phyloP scores from a whole-genome alignment of 2,797 vertebrate genomes.

The Dipus sagitta region DNA sequence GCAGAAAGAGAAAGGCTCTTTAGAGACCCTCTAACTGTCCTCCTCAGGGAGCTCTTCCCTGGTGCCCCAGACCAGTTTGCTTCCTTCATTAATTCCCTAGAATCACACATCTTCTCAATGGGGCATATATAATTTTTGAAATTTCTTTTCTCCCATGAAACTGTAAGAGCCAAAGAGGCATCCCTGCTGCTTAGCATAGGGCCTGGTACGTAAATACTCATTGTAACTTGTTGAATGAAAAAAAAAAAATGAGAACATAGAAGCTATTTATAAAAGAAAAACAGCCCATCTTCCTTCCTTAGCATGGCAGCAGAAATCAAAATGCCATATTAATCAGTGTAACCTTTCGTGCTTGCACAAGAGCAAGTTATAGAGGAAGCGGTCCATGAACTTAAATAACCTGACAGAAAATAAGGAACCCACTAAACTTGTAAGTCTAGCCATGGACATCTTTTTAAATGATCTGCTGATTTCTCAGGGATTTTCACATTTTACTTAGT shows the following conservation, averaged over 20 bases:
- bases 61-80: not conserved
- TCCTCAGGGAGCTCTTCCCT: not conserved
- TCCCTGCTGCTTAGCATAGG: not conserved
- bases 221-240: not conserved
- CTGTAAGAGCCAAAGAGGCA: not conserved
- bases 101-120: not conserved
- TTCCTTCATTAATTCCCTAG: not conserved
- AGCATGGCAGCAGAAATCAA: slow-evolving; percentile 9
- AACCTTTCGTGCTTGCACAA: slow-evolving; percentile 34
- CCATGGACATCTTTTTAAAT: not conserved
- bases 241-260: slow-evolving; percentile 33
- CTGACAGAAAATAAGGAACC: slow-evolving; percentile 74
- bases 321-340: slow-evolving; percentile 10
- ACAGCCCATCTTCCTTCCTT: not conserved
- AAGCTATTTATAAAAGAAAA: slow-evolving; percentile 36
- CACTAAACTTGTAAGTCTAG: not conserved
- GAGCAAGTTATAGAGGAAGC: not conserved
- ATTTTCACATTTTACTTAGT: slow-evolving; percentile 61
- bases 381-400: slow-evolving; percentile 60
- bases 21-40: not conserved
- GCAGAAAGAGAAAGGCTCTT: too few relatives aligned
- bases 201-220: not conserved
- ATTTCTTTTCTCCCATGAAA: not conserved
- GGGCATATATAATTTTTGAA: not conserved
- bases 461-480: slow-evolving; percentile 59